phyloP scores from a whole-genome alignment of 1,140 invertebrate genomes.

The Drosophila lowei region DNA sequence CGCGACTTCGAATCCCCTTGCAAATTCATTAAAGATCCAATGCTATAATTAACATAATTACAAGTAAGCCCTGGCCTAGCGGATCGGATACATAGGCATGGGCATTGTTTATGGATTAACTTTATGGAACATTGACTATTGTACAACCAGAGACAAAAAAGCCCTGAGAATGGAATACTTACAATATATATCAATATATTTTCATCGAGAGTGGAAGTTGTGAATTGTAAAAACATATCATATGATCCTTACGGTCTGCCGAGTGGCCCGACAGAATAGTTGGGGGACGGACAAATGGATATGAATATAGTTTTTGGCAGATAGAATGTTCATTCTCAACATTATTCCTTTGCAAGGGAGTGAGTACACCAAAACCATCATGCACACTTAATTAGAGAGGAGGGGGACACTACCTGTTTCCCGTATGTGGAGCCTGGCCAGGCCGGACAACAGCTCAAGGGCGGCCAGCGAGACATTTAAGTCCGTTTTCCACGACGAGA shows the following conservation, averaged over 20 bases:
- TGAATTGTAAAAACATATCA: too few species aligned
- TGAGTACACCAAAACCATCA: conserved; percentile 7
- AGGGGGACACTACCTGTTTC: conserved; percentile 88
- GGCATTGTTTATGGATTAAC: too few species aligned
- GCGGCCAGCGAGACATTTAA: conserved; percentile 97
- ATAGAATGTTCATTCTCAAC: not conserved
- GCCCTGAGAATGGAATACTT: too few species aligned
- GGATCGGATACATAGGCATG: too few species aligned
- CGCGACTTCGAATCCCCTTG: conserved; percentile 4
- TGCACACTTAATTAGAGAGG: not conserved
- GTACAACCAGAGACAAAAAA: too few species aligned
- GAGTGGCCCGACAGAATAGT: too few species aligned
- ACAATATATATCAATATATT: too few species aligned
- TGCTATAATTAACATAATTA: too few species aligned
- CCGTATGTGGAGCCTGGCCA: conserved; percentile 93
- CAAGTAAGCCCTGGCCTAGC: too few species aligned
- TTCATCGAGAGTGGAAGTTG: too few species aligned
- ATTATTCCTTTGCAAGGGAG: conserved; percentile 31
- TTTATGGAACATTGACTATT: too few species aligned
- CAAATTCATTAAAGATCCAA: conserved; percentile 5
- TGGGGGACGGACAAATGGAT: not conserved
- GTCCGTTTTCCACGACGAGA: conserved; percentile 98
- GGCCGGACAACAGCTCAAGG: conserved; percentile 93
- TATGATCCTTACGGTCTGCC: too few species aligned
- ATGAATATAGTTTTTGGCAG: not conserved